A percentile compares a stretch with the other conserved stretches of the same genome.
Evolutionary conservation across 2,113 vertebrate species (phyloP).

Genomic region (Etheostoma cragini): DNA sequence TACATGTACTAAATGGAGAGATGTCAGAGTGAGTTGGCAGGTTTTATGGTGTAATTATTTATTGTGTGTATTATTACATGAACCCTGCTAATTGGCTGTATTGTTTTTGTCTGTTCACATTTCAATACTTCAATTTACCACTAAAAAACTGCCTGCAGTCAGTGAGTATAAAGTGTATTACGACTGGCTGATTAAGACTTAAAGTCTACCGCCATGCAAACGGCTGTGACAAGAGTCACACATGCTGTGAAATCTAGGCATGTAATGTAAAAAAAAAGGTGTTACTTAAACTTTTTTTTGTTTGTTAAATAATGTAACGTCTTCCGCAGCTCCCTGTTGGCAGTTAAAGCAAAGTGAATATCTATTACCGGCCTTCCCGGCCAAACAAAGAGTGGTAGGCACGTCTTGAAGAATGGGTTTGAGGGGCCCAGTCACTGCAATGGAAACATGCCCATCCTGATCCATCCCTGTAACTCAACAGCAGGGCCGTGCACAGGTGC

Average conservation of each 20-base stretch:
- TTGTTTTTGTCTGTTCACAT: not conserved
- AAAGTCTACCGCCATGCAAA: too few relatives aligned
- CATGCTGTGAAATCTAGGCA: not conserved
- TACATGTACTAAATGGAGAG: too few relatives aligned
- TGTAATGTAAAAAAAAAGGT: not conserved
- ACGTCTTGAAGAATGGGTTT: not conserved
- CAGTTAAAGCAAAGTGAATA: not conserved
- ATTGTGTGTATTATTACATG: not conserved
- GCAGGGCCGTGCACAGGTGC: too few relatives aligned
- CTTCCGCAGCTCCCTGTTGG: not conserved
- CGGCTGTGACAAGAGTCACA: not conserved
- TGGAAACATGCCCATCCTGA: not conserved
- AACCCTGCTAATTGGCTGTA: not conserved
- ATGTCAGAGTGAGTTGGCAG: not conserved
- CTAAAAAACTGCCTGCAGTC: not conserved
- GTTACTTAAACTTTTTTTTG: not conserved
- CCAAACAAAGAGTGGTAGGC: not conserved
- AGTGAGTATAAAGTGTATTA: not conserved
- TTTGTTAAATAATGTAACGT: not conserved
- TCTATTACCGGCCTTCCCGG: not conserved
- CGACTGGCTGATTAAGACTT: not conserved
- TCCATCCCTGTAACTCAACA: not conserved
- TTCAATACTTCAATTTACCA: not conserved
- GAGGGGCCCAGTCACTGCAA: conserved; percentile 2
- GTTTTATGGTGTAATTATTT: too few relatives aligned